Conservation (phyloP, 2,113 vertebrate genomes). For the Pelodiscus sinensis region DNA sequence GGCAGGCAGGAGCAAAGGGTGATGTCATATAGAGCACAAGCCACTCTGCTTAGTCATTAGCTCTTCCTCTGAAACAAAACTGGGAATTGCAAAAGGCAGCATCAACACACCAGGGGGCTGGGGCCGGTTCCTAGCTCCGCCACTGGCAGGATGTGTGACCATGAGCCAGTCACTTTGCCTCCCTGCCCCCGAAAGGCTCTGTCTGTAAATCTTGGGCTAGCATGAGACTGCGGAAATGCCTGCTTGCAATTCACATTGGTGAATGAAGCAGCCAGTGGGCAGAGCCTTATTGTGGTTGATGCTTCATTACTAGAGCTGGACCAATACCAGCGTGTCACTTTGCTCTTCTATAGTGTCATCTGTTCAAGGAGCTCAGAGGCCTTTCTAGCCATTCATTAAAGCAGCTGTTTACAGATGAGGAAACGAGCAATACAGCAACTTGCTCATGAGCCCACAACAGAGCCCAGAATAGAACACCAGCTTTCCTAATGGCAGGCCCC, state of each 20-base stretch:
- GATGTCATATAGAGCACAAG: background rate
- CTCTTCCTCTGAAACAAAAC: background rate
- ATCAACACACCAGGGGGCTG: background rate
- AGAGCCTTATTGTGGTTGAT: background rate
- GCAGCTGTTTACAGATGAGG: slow-evolving; percentile 12
- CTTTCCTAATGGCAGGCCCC: background rate
- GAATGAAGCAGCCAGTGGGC: fast-evolving
- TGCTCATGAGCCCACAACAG: background rate
- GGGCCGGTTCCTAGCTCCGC: background rate
- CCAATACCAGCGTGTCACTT: background rate
- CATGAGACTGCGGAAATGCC: background rate
- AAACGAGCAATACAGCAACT: background rate
- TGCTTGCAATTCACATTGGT: background rate
- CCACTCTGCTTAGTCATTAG: background rate
- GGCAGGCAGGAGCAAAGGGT: background rate
- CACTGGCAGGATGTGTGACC: background rate
- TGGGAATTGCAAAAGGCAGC: background rate
- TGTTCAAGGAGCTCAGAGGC: background rate
- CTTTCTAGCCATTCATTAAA: background rate
- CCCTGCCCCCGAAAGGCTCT: background rate
- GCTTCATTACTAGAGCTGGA: background rate
- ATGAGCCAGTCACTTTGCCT: background rate
- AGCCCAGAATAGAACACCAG: background rate
- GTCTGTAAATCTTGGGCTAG: background rate
- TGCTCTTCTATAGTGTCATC: slow-evolving; percentile 24